Percentiles rank a stretch among this genome's conserved stretches.
phyloP scores from a whole-genome alignment of 1,140 invertebrate species.

The Anoplophora glabripennis region DNA sequence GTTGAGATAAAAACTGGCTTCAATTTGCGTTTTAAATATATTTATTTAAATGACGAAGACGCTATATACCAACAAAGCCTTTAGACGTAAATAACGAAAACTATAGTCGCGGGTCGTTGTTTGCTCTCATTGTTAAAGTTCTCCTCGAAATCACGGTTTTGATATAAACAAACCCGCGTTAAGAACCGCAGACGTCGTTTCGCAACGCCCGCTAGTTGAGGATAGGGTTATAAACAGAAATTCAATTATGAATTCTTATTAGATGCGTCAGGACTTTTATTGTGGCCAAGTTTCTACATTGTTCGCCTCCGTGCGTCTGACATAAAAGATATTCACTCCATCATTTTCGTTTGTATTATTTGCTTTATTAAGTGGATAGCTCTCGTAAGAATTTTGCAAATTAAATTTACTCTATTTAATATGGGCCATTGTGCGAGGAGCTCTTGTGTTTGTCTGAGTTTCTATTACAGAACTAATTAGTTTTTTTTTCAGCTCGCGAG shows the following conservation, averaged over 20 bases:
- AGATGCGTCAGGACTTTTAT: constrained; percentile 8
- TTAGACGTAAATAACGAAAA: too few relatives aligned
- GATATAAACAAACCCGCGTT: neutral
- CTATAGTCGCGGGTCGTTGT: neutral
- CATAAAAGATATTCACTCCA: constrained; percentile 9
- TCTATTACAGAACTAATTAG: too few relatives aligned
- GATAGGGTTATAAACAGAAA: constrained; percentile 3
- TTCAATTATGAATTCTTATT: constrained; percentile 15
- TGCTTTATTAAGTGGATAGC: too few relatives aligned
- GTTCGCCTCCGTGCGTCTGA: constrained; percentile 7
- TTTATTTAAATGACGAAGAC: neutral
- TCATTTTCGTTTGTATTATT: neutral
- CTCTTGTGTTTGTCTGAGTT: too few relatives aligned
- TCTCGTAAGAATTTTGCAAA: too few relatives aligned
- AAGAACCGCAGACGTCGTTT: neutral
- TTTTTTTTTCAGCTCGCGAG: too few relatives aligned
- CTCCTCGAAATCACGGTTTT: neutral
- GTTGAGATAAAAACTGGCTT: too few relatives aligned
- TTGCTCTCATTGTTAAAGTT: neutral
- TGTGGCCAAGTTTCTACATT: neutral
- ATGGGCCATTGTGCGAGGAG: too few relatives aligned
- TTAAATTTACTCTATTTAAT: too few relatives aligned
- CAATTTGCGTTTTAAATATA: too few relatives aligned
- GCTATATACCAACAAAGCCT: neutral
- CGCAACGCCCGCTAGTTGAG: neutral